phyloP scores from a whole-genome alignment of 2,888 invertebrate species.

The Coleophora flavipennella region DNA sequence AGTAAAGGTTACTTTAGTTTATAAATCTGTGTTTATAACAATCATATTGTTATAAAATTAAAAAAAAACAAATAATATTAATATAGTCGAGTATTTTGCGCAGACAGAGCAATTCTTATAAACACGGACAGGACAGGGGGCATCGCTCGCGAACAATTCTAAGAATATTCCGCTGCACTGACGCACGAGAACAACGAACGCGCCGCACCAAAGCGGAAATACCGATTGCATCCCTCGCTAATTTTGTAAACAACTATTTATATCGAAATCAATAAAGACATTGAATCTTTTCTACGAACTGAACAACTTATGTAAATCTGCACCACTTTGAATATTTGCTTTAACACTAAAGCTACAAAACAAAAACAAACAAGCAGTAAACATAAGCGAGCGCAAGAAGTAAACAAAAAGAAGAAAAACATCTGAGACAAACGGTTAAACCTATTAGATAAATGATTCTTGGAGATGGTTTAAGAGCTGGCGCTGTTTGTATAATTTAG shows the following conservation, averaged over 20 bases:
- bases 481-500: slow-evolving; percentile 7
- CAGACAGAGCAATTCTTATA: too few species aligned
- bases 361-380: background rate
- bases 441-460: slow-evolving; percentile 6
- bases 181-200: slow-evolving; percentile 41
- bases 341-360: background rate
- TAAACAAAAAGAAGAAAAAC: slow-evolving; percentile 1
- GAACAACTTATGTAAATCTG: too few species aligned
- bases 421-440: background rate
- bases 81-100: too few species aligned
- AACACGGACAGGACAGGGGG: slow-evolving; percentile 29
- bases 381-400: background rate
- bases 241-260: background rate
- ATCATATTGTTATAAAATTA: too few species aligned
- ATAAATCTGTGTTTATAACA: too few species aligned
- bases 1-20: too few species aligned
- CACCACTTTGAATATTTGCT: too few species aligned
- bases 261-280: too few species aligned
- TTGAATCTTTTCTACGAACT: too few species aligned
- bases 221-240: slow-evolving; percentile 26
- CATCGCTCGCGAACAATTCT: slow-evolving; percentile 40
- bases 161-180: slow-evolving; percentile 59
- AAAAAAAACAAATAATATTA: too few species aligned
- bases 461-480: slow-evolving; percentile 6
- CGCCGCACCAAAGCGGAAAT: slow-evolving; percentile 1